phyloP scores from a whole-genome alignment of 2,113 vertebrate species.

The Caranx ignobilis region DNA sequence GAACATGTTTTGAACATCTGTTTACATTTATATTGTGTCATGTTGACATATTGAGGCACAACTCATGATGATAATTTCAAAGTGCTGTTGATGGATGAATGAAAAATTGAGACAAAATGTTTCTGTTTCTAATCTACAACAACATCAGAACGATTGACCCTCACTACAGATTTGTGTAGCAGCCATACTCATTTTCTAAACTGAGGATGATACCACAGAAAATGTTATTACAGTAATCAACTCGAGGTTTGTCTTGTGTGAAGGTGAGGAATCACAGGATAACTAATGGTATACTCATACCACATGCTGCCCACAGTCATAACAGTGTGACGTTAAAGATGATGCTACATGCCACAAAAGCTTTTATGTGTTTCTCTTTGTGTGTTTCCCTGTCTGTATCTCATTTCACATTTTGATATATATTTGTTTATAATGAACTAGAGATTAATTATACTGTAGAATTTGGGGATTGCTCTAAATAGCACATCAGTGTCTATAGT shows the following conservation, averaged over 20 bases:
- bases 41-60: neutral
- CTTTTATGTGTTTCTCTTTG: neutral
- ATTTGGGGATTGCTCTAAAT: slow-evolving; percentile 18
- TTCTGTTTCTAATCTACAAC: neutral
- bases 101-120: neutral
- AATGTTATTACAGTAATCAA: neutral
- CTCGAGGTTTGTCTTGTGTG: neutral
- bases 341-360: neutral
- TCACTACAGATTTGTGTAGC: neutral
- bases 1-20: too few species aligned
- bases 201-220: neutral
- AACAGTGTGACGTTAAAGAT: neutral
- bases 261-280: neutral
- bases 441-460: slow-evolving; percentile 22
- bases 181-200: slow-evolving; percentile 1
- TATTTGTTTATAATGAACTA: slow-evolving; percentile 9
- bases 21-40: neutral
- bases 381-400: neutral
- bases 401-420: neutral
- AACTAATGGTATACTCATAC: neutral
- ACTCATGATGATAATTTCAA: neutral
- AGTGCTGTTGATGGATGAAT: neutral
- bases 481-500: neutral
- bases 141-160: neutral
- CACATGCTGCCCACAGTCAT: neutral